Percentiles rank a stretch among this genome's conserved stretches.
phyloP scores from a whole-genome alignment of 2,888 invertebrate species.

The Tenthredo distinguenda region DNA sequence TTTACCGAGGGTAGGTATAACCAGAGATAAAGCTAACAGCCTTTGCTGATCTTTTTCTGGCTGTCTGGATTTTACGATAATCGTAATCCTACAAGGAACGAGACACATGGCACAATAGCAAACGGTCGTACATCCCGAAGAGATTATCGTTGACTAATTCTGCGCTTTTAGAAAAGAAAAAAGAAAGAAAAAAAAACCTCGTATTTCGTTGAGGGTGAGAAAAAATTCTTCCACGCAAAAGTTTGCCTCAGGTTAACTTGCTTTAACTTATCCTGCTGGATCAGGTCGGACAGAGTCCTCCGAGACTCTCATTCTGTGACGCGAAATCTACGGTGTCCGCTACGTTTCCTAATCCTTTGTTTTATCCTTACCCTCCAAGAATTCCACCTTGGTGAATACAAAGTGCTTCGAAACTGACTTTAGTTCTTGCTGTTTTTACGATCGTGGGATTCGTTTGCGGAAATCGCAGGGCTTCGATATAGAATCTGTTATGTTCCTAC shows the following conservation, averaged over 20 bases:
- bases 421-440: neutral
- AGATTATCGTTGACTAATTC: neutral
- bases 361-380: constrained; percentile 5
- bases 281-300: constrained; percentile 5
- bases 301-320: neutral
- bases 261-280: constrained; percentile 19
- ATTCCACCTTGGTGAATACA: constrained; percentile 12
- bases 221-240: neutral
- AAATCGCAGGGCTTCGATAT: neutral
- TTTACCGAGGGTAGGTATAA: neutral
- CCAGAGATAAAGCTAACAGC: neutral
- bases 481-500: neutral
- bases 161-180: neutral
- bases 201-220: neutral
- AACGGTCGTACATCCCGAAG: neutral
- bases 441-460: neutral
- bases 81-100: neutral
- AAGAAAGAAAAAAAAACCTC: neutral
- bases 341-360: constrained; percentile 35
- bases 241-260: neutral
- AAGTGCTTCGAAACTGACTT: neutral
- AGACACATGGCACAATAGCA: neutral
- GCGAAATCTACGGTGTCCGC: constrained; percentile 23
- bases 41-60: constrained; percentile 7
- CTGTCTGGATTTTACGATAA: constrained; percentile 1